A percentile compares a stretch with the other conserved stretches of the same genome.
These are phyloP conservation scores for Labeo rohita DNA, from an alignment of 2,113 vertebrate genomes.

Conservation along the genomic window DNA sequence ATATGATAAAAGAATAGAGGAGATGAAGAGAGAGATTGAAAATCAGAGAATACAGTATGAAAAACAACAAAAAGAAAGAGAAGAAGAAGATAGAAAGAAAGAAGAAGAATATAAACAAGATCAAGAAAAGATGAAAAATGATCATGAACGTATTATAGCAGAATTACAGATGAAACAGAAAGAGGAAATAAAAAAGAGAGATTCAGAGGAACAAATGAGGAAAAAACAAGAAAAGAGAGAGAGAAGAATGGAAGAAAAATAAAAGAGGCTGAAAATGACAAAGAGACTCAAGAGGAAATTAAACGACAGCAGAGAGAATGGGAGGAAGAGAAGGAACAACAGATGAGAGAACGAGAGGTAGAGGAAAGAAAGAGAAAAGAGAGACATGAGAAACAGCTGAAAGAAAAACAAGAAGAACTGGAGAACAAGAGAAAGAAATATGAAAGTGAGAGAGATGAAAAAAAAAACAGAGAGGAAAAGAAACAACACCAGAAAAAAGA, in stretches of 20 bases:
- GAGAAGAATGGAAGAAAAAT: background rate
- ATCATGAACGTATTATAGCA: background rate
- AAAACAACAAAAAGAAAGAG: background rate
- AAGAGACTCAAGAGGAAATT: too few relatives aligned
- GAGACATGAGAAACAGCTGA: too few relatives aligned
- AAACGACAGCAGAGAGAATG: too few relatives aligned
- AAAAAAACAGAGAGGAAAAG: background rate
- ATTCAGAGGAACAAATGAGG: background rate
- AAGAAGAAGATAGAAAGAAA: constrained; percentile 16
- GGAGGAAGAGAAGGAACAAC: too few relatives aligned
- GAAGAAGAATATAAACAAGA: background rate
- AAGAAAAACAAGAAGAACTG: background rate
- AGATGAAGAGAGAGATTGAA: too few relatives aligned
- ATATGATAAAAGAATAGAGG: too few relatives aligned
- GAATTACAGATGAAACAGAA: background rate
- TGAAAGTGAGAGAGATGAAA: too few relatives aligned
- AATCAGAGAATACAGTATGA: background rate
- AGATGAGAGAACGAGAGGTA: too few relatives aligned
- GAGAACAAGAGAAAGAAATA: background rate
- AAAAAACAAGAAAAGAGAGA: constrained; percentile 6
- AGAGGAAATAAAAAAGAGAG: constrained; percentile 2
- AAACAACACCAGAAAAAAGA: background rate
- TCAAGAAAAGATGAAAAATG: background rate
- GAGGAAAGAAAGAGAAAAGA: too few relatives aligned
- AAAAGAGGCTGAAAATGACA: background rate